A percentile compares a stretch with the other conserved stretches of the same genome.
Conservation (phyloP, 2,113 vertebrate species). For the Ibidorhyncha struthersii region DNA sequence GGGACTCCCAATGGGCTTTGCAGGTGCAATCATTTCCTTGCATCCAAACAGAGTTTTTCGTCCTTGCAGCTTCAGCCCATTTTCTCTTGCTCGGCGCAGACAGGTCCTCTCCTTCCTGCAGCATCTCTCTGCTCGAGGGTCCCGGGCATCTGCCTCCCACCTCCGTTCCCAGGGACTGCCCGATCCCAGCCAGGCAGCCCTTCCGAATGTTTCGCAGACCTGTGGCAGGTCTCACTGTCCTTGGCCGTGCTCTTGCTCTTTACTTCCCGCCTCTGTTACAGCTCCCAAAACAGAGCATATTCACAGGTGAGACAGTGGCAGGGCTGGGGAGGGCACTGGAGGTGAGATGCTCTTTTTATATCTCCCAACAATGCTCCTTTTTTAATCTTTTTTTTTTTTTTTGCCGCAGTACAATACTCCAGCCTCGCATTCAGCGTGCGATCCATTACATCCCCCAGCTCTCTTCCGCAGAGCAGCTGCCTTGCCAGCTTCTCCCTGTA, state of each 20-base stretch:
- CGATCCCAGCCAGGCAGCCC: not conserved
- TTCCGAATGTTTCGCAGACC: not conserved
- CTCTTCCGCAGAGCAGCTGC: not conserved
- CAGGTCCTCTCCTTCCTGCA: not conserved
- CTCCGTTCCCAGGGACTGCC: not conserved
- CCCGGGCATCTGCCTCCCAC: fast-evolving
- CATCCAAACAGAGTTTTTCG: not conserved
- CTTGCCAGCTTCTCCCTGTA: not conserved
- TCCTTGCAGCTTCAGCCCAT: not conserved
- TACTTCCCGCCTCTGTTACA: not conserved
- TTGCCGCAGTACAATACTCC: not conserved
- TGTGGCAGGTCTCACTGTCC: not conserved
- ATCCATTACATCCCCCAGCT: not conserved
- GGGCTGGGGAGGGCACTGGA: not conserved
- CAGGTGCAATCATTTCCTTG: not conserved
- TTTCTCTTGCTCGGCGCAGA: fast-evolving
- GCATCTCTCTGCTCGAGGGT: not conserved
- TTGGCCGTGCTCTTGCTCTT: not conserved
- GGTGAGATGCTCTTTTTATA: not conserved
- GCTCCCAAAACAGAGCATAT: not conserved
- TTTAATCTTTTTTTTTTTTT: not conserved
- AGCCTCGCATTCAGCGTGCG: not conserved
- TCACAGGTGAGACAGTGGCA: not conserved
- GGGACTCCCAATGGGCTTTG: not conserved
- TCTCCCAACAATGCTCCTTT: not conserved